A percentile compares a stretch with the other conserved stretches of the same genome.
Evolutionary conservation across 92 coral and sea anemone species (phyloP).

Genomic region (Porites divaricata): DNA sequence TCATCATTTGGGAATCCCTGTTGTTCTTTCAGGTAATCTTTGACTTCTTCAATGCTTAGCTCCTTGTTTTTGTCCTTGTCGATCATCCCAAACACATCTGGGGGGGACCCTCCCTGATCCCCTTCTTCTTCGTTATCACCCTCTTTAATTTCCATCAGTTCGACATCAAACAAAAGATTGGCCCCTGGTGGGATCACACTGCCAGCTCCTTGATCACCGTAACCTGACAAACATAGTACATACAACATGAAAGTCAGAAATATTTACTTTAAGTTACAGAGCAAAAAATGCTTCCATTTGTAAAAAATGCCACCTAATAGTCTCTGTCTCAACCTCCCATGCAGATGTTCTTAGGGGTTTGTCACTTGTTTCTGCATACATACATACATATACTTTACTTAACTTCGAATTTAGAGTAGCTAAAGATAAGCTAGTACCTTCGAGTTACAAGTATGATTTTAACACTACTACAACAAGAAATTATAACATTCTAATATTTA

Average conservation of each 20-base stretch:
- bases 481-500: too few species aligned
- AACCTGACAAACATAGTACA: slow-evolving; percentile 45
- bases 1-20: slow-evolving; percentile 79
- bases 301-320: too few species aligned
- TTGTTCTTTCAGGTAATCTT: slow-evolving; percentile 67
- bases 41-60: slow-evolving; percentile 74
- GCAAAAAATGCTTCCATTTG: too few species aligned
- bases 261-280: too few species aligned
- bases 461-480: too few species aligned
- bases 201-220: slow-evolving; percentile 84
- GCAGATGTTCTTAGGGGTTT: too few species aligned
- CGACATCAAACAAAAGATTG: slow-evolving; percentile 86
- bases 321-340: too few species aligned
- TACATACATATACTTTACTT: too few species aligned
- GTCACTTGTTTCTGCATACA: too few species aligned
- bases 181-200: slow-evolving; percentile 80
- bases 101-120: slow-evolving; percentile 32
- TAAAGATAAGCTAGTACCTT: too few species aligned
- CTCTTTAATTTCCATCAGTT: slow-evolving; percentile 78
- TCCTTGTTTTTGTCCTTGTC: slow-evolving; percentile 83
- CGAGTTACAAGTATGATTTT: too few species aligned
- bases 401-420: too few species aligned
- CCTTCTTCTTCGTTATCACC: slow-evolving; percentile 11
- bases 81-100: slow-evolving; percentile 80
- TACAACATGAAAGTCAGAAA: neutral